These are phyloP conservation scores for Trichoplax adhaerens DNA, from an alignment of 37 sponge, comb jelly and placozoan genomes.

Conservation along the genomic window DNA sequence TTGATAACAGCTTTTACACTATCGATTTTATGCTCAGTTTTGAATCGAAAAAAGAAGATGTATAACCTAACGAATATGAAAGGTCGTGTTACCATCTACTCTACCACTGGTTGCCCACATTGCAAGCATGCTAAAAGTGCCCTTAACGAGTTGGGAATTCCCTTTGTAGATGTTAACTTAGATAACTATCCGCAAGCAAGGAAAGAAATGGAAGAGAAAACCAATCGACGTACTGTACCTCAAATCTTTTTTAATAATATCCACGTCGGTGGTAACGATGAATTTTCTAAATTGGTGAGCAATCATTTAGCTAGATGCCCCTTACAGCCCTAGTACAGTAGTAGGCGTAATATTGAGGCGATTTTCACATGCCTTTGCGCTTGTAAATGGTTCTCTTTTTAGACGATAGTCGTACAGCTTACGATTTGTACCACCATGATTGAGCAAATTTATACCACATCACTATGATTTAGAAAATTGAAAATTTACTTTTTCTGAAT, in stretches of 20 bases:
- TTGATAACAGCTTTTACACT: too few species aligned
- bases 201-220: conserved; percentile 44
- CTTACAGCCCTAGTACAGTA: too few species aligned
- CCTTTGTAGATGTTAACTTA: conserved; percentile 66
- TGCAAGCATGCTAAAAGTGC: conserved; percentile 46
- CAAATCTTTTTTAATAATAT: conserved; percentile 84
- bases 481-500: too few species aligned
- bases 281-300: conserved; percentile 6
- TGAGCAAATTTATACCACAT: too few species aligned
- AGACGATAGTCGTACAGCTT: too few species aligned
- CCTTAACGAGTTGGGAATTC: conserved; percentile 37
- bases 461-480: too few species aligned
- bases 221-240: conserved; percentile 53
- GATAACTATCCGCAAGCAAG: conserved; percentile 55
- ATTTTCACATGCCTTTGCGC: too few species aligned
- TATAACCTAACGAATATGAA: conserved; percentile 17
- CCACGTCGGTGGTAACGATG: conserved; percentile 24
- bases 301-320: neutral
- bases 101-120: conserved; percentile 46
- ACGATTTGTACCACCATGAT: too few species aligned
- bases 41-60: too few species aligned
- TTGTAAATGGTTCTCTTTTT: too few species aligned
- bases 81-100: conserved; percentile 46
- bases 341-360: too few species aligned
- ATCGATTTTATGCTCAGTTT: too few species aligned